phyloP scores from a whole-genome alignment of 1,140 invertebrate genomes.

The Leptoteleia sp. region DNA sequence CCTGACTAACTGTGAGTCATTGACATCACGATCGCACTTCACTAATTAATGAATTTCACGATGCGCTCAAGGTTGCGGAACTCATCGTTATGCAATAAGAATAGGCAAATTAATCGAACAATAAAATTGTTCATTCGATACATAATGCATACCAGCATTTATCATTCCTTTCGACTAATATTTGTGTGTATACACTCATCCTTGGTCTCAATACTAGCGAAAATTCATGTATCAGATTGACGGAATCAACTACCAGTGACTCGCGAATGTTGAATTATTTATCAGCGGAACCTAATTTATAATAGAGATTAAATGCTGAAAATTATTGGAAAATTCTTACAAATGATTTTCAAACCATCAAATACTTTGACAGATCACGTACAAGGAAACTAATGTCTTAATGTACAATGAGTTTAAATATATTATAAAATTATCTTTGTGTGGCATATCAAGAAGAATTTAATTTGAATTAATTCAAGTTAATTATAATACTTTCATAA shows the following conservation, averaged over 20 bases:
- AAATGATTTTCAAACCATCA: too few species aligned
- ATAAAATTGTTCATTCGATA: constrained; percentile 37
- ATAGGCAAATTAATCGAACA: constrained; percentile 47
- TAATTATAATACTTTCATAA: too few species aligned
- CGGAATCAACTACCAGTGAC: constrained; percentile 8
- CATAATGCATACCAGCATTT: constrained; percentile 39
- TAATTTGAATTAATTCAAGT: too few species aligned
- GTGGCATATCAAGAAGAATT: too few species aligned
- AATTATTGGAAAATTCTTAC: not conserved
- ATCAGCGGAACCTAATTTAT: constrained; percentile 14
- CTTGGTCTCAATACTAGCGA: constrained; percentile 38
- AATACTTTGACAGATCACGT: too few species aligned
- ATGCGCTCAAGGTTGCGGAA: constrained; percentile 54
- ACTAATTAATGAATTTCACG: constrained; percentile 57
- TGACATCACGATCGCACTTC: constrained; percentile 29
- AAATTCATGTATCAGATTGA: constrained; percentile 33
- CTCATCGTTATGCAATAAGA: constrained; percentile 57
- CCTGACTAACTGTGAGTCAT: constrained; percentile 41
- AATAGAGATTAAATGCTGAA: not conserved
- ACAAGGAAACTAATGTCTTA: too few species aligned
- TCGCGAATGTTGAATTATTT: constrained; percentile 29
- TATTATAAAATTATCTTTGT: too few species aligned
- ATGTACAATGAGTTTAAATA: too few species aligned
- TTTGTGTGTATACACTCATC: constrained; percentile 23
- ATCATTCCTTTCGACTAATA: constrained; percentile 28